Percentiles rank a stretch among this genome's conserved stretches.
These are phyloP conservation scores for Drosophila burlai DNA, from an alignment of 1,140 invertebrate species.

Conservation along the genomic window DNA sequence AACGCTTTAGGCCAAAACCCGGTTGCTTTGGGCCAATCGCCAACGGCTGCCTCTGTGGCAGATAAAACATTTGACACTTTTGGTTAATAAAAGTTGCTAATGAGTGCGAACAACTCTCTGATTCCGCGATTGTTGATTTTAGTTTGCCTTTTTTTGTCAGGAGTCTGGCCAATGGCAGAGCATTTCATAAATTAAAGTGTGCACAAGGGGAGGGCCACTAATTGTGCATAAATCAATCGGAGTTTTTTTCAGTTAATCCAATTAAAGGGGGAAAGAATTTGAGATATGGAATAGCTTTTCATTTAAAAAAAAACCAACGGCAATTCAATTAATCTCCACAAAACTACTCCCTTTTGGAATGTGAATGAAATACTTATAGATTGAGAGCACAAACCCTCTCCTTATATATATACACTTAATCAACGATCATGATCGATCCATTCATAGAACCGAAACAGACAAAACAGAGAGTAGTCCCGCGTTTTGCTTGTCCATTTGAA, in stretches of 20 bases:
- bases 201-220: conserved; percentile 20
- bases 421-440: conserved; percentile 32
- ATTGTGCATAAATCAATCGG: conserved; percentile 24
- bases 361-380: background rate
- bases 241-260: conserved; percentile 6
- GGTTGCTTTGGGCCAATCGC: conserved; percentile 55
- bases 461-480: conserved; percentile 7
- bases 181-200: conserved; percentile 10
- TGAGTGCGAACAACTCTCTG: conserved; percentile 65
- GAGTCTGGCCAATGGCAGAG: conserved; percentile 51
- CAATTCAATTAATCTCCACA: background rate
- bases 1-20: conserved; percentile 45
- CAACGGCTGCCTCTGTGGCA: conserved; percentile 16
- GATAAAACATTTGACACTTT: conserved; percentile 66
- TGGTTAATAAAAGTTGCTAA: conserved; percentile 79
- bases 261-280: background rate
- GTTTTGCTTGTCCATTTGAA: conserved; percentile 44
- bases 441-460: conserved; percentile 50
- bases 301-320: background rate
- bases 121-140: conserved; percentile 49
- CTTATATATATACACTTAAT: conserved; percentile 1
- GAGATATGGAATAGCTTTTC: no score
- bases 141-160: conserved; percentile 17
- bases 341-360: conserved; percentile 8
- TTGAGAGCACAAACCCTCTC: background rate